A percentile compares a stretch with the other conserved stretches of the same genome.
phyloP scores from a whole-genome alignment of 2,113 vertebrate genomes.

The Pleuronectes platessa region DNA sequence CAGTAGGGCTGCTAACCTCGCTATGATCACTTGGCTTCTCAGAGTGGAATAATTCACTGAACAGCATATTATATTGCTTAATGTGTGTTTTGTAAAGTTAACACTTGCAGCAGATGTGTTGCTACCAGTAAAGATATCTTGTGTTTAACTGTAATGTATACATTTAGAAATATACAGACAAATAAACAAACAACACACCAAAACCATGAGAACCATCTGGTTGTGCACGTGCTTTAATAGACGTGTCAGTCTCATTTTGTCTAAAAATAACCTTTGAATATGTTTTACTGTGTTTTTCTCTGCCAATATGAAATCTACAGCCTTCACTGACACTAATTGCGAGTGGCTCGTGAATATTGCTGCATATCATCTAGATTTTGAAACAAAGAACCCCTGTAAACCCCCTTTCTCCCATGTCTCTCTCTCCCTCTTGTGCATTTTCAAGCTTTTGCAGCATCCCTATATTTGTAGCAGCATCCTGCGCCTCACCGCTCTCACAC shows the following conservation, averaged over 20 bases:
- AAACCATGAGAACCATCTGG: not conserved
- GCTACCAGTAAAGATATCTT: not conserved
- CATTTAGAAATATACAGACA: slow-evolving; percentile 3
- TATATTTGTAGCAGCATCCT: slow-evolving; percentile 50
- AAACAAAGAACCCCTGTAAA: slow-evolving; percentile 57
- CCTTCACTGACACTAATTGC: slow-evolving; percentile 54
- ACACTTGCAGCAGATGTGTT: not conserved
- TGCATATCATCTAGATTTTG: slow-evolving; percentile 56
- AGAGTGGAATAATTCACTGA: slow-evolving; percentile 45
- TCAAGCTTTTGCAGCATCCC: slow-evolving; percentile 39
- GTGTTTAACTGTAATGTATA: not conserved
- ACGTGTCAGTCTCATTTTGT: slow-evolving; percentile 29
- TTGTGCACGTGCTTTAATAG: slow-evolving; percentile 23
- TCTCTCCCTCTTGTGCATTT: slow-evolving; percentile 13
- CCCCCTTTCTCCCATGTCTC: slow-evolving; percentile 19
- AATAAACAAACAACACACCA: slow-evolving; percentile 15
- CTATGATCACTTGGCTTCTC: slow-evolving; percentile 35
- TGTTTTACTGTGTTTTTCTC: slow-evolving; percentile 29
- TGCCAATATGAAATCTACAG: slow-evolving; percentile 32
- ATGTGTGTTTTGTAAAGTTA: slow-evolving; percentile 40
- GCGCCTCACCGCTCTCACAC: slow-evolving; percentile 20
- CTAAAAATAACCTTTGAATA: slow-evolving; percentile 49
- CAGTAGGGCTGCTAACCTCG: slow-evolving; percentile 40
- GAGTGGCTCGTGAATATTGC: slow-evolving; percentile 51
- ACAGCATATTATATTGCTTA: slow-evolving; percentile 41